These are phyloP conservation scores for Alexandromys fortis DNA, from an alignment of 2,113 vertebrate species.

Conservation along the genomic window DNA sequence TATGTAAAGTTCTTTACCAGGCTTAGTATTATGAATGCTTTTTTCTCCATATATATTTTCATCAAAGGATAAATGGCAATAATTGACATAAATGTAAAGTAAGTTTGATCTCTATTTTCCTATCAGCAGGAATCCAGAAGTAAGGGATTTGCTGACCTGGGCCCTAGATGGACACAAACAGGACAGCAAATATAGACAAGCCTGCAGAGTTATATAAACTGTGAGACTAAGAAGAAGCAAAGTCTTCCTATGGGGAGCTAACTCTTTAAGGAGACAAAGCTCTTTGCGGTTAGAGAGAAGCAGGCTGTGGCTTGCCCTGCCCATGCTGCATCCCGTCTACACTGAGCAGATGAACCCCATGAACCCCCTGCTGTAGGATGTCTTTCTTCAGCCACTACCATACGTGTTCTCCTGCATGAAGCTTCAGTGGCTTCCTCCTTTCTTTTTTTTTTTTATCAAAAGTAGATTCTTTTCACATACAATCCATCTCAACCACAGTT, in stretches of 20 bases:
- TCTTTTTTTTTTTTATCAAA: not conserved
- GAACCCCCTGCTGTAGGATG: not conserved
- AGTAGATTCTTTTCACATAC: no score
- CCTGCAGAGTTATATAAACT: not conserved
- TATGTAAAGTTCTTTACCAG: not conserved
- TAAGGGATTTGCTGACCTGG: not conserved
- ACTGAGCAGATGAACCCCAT: not conserved
- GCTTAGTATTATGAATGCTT: not conserved
- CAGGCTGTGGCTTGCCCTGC: not conserved
- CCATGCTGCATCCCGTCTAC: not conserved
- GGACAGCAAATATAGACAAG: not conserved
- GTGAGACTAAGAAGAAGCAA: not conserved
- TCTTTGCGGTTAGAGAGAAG: not conserved
- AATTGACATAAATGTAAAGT: not conserved
- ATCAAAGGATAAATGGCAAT: not conserved
- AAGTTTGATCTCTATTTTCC: not conserved
- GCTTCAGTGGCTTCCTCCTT: not conserved
- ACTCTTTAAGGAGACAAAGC: not conserved
- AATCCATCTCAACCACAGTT: no score
- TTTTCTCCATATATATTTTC: not conserved
- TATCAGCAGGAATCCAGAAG: not conserved
- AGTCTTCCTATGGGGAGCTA: not conserved
- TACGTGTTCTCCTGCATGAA: not conserved
- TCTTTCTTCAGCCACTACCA: not conserved
- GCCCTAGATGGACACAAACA: not conserved